These are phyloP conservation scores for Typhlichthys eigenmanni DNA, from an alignment of 2,797 vertebrate genomes.

Conservation along the genomic window DNA sequence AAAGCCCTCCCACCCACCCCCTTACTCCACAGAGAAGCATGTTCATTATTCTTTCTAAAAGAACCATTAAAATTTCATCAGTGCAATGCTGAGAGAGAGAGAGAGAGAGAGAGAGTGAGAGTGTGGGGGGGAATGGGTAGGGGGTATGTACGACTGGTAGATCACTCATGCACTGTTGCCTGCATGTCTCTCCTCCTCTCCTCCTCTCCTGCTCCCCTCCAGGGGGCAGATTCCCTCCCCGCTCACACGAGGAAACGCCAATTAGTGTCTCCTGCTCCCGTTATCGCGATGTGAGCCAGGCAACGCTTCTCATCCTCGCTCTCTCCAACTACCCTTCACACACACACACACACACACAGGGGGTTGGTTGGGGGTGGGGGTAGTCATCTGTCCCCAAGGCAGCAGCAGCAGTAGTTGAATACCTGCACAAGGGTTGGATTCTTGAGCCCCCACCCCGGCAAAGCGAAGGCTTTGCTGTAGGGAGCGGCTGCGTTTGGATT, in stretches of 20 bases:
- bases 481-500: too few species aligned
- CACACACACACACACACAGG: neutral
- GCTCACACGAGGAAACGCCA: conserved; percentile 40
- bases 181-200: conserved; percentile 45
- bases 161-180: conserved; percentile 64
- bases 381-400: conserved; percentile 7
- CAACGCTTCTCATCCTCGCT: neutral
- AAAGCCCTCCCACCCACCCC: conserved; percentile 40
- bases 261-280: conserved; percentile 36
- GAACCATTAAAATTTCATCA: conserved; percentile 88
- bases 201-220: conserved; percentile 41
- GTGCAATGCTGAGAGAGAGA: conserved; percentile 68
- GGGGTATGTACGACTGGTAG: conserved; percentile 4
- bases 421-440: too few species aligned
- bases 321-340: conserved; percentile 11
- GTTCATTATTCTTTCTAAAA: conserved; percentile 85
- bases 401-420: too few species aligned
- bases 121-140: conserved; percentile 46
- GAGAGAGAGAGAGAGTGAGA: conserved; percentile 52
- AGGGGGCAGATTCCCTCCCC: conserved; percentile 34
- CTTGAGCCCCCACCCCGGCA: too few species aligned
- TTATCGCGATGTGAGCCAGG: conserved; percentile 48
- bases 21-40: conserved; percentile 73
- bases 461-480: too few species aligned
- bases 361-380: conserved; percentile 14